Base-by-base conservation (phyloP, 1,140 invertebrate genomes). In the Drosophila parvula region DNA sequence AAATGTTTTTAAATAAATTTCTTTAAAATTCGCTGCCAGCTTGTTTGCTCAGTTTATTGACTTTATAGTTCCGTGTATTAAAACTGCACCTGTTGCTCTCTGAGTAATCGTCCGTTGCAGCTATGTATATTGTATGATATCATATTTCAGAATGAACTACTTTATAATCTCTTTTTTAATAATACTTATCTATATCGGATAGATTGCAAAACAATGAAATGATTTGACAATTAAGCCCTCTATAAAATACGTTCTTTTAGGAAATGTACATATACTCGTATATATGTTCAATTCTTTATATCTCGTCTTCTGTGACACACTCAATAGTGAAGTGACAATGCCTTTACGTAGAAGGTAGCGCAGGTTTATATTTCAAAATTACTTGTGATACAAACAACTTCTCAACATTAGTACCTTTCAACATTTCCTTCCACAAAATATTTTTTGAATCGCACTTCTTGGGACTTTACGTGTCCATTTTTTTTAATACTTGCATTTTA, bases 291-390 rank as follows among this genome's bases (percentile, higher is more conserved):
- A n/a, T n/a, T n/a, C n/a, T 22, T 22, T 22, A 22, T 22, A 22
- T 22, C 1, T 22, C 22, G 22, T 22, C 22, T 22, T 3, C 22
- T 22, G 22, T 22, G 22, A 2, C 1, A 3, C 22, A 22, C 22
- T 22, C n/a, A n/a, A n/a, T n/a, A n/a, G n/a, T n/a, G n/a, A 22
- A 22, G 1, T 22, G 1, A n/a, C 38, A 4, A 8, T 44, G 11
- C 1, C 4, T 38, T n/a, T 30, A 30, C 30, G 7, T 8, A 30
- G 7, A 5, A 32, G 55, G 14, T 60, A 63, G 12, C 56, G 4
- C 14, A 32, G 55, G 5, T n/a, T 32, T 16, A 22, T 12, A n/a
- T 16, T n/a, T 63, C 60, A 59, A 63, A 59, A 63, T 63, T 63
- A 59, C 11, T 18, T 38, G 28, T 32, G 1, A 18, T n/a, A 10